Percentiles rank a stretch among this genome's conserved stretches.
These are phyloP conservation scores for Pampus argenteus DNA, from an alignment of 2,797 vertebrate genomes.

Conservation along the genomic window DNA sequence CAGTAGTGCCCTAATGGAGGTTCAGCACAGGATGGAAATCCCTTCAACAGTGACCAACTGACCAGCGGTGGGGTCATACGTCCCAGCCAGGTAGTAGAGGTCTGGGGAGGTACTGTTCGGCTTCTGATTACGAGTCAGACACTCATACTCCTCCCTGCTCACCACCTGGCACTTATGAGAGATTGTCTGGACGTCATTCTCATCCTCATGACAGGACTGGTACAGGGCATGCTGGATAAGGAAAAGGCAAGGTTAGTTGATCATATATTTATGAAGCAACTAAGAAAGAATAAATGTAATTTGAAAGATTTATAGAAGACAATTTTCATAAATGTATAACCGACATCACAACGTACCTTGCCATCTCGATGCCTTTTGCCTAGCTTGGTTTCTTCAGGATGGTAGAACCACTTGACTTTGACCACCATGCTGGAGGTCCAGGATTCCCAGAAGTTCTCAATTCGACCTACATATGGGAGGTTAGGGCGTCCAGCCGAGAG, in stretches of 20 bases:
- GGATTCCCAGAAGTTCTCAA: conserved; percentile 98
- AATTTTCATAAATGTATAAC: not conserved
- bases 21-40: conserved; percentile 94
- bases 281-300: not conserved
- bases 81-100: conserved; percentile 98
- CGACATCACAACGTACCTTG: conserved; percentile 70
- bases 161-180: conserved; percentile 99
- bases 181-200: conserved; percentile 99
- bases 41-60: conserved; percentile 96
- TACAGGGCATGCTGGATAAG: conserved; percentile 92
- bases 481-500: conserved; percentile 95
- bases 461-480: conserved; percentile 95
- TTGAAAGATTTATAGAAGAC: not conserved
- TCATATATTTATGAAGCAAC: not conserved
- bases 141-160: conserved; percentile 95
- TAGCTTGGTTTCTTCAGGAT: conserved; percentile 96
- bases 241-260: conserved; percentile 20
- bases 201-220: conserved; percentile 98
- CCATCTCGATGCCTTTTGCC: conserved; percentile 94
- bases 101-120: conserved; percentile 88
- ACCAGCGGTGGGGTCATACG: conserved; percentile 96
- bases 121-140: conserved; percentile 93
- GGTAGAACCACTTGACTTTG: conserved; percentile 99
- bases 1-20: conserved; percentile 78
- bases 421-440: conserved; percentile 99